These are phyloP conservation scores for Notolepis coatsorum DNA, from an alignment of 2,797 vertebrate genomes.

Conservation along the genomic window DNA sequence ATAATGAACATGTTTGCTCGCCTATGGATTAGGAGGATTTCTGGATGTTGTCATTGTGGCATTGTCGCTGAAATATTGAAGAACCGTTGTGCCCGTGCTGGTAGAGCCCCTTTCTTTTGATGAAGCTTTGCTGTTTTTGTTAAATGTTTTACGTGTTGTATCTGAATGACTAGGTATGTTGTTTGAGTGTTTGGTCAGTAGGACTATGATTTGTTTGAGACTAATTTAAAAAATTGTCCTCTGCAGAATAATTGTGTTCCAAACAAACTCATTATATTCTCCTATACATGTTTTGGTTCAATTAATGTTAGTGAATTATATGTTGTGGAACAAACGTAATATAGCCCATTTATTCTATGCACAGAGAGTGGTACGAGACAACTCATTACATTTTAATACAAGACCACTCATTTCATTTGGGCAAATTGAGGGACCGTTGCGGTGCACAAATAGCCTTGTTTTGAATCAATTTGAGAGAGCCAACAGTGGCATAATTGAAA, in stretches of 20 bases:
- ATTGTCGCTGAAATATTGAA: conserved; percentile 34
- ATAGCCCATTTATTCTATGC: conserved; percentile 4
- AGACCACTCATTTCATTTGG: conserved; percentile 27
- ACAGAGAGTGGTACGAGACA: neutral
- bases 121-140: neutral
- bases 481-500: conserved; percentile 20
- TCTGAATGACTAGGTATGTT: neutral
- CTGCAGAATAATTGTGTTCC: neutral
- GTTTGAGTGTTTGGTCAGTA: neutral
- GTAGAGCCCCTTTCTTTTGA: neutral
- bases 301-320: conserved; percentile 10
- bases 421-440: conserved; percentile 37
- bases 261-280: neutral
- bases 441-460: conserved; percentile 42
- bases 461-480: conserved; percentile 39
- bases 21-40: conserved; percentile 35
- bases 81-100: neutral
- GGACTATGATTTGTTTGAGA: neutral
- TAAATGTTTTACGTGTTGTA: neutral
- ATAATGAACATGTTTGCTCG: conserved; percentile 43
- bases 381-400: conserved; percentile 22
- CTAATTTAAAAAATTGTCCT: neutral
- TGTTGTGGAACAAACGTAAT: conserved; percentile 15
- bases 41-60: conserved; percentile 39
- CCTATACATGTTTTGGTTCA: neutral